Evolutionary conservation across 2,888 invertebrate genomes (phyloP), one percentile per base, ranked within the genome.

Genomic region (Hololepta plana): DNA sequence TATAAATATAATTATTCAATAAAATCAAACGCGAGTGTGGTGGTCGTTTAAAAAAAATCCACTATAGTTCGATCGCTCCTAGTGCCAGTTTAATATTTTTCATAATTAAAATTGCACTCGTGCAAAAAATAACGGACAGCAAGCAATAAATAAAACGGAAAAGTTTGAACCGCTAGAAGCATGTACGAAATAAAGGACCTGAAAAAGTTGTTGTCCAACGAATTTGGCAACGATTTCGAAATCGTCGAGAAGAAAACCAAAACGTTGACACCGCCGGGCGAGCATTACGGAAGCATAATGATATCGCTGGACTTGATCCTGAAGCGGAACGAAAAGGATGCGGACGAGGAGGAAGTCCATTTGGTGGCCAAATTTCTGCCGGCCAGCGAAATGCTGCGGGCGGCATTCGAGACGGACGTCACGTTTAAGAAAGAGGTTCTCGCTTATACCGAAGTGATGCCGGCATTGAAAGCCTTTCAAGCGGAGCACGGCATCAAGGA

Each of bases 201-300:
- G 24, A 34, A 44, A 24, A 40, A 40, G 14, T 30, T 53, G 14
- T 28, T 53, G 24, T 26, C 32, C 14, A 37, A 43, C 22, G 35
- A 43, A 8, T 29, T 48, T 12, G 44, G 43, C 4, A 36, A 42
- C 19, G 41, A 44, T 9, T 33, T 51, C 20, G 44, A 51, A 30
- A 37, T 64, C 2, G 28, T 54, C 2, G 46, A 55, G 1, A 54
- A 59, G 31, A 42, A 45, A 9, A 50, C 48, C 6, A 46, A 46
- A 9, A 47, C 52, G 33, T 42, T 62, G n/a, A 63, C 62, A 6
- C 59, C 60, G n/a, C 57, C 61, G 0, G 69, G 69, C 1, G 69
- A 70, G 38, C 69, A 70, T 41, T 70, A 68, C 40, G 68, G 68
- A 2, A 68, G 69, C 36, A 50, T 63, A 1, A 67, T 70, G 49